Conservation (phyloP, 2,888 invertebrate species). For the Tanypteryx hageni region DNA sequence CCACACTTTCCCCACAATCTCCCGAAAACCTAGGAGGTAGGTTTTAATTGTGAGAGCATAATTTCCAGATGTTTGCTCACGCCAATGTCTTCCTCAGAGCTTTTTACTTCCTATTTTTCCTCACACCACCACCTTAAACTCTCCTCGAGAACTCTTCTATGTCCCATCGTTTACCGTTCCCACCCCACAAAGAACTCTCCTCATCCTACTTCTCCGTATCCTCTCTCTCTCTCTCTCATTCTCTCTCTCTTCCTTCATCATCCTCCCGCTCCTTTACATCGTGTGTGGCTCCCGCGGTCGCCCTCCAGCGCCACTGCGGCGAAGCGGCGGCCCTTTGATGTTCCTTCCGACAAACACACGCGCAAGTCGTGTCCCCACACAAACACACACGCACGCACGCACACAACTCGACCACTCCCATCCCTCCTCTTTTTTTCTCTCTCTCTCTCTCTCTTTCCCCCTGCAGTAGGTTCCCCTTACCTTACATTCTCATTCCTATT, state of each 20-base stretch:
- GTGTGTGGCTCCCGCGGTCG: constrained; percentile 53
- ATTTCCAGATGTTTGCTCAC: constrained; percentile 15
- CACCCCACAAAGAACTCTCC: background rate
- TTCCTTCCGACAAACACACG: constrained; percentile 23
- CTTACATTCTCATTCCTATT: background rate
- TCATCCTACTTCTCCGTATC: background rate
- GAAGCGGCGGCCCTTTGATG: constrained; percentile 41
- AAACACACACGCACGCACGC: background rate
- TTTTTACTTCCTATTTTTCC: background rate
- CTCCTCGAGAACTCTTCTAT: background rate
- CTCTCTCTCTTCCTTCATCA: background rate
- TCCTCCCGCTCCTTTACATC: background rate
- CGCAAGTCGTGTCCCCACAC: background rate
- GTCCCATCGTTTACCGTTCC: background rate
- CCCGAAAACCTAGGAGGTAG: background rate
- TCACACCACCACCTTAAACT: background rate
- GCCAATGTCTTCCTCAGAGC: background rate
- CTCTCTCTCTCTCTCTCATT: background rate
- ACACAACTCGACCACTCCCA: constrained; percentile 17
- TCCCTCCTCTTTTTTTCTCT: background rate
- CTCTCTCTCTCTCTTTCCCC: background rate
- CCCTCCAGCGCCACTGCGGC: constrained; percentile 28
- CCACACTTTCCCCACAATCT: background rate
- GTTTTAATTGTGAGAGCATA: background rate
- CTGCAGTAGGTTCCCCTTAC: background rate